Evolutionary conservation across 2,888 invertebrate species (phyloP).

Genomic region (Xiphydria camelus): DNA sequence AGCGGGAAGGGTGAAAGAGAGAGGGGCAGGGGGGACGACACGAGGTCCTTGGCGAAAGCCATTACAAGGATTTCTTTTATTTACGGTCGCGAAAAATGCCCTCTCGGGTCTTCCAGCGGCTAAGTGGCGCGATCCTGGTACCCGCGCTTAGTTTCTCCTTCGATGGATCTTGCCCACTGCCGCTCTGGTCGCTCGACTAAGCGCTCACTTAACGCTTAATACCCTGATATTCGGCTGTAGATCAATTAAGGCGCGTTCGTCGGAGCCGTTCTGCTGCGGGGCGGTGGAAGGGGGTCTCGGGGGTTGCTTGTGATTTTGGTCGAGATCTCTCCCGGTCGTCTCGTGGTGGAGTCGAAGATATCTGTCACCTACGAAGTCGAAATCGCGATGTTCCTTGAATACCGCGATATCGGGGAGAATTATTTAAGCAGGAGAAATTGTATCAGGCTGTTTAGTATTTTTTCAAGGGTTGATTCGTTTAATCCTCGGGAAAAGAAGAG

Average conservation of each 20-base stretch:
- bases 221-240: constrained; percentile 46
- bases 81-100: constrained; percentile 49
- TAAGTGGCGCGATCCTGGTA: constrained; percentile 51
- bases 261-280: too few species aligned
- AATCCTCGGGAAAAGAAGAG: constrained; percentile 1
- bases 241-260: constrained; percentile 50
- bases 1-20: constrained; percentile 12
- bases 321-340: too few species aligned
- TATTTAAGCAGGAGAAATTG: too few species aligned
- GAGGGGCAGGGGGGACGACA: constrained; percentile 22
- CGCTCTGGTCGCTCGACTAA: constrained; percentile 22
- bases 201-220: constrained; percentile 4
- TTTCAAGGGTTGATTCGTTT: too few species aligned
- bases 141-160: constrained; percentile 34
- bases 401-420: too few species aligned
- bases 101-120: constrained; percentile 15
- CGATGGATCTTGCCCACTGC: constrained; percentile 48
- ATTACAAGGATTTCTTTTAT: constrained; percentile 58
- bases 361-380: too few species aligned
- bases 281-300: too few species aligned
- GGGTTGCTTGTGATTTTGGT: too few species aligned
- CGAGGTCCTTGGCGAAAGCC: constrained; percentile 47
- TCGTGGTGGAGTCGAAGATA: too few species aligned
- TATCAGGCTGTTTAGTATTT: too few species aligned
- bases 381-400: too few species aligned